phyloP scores from a whole-genome alignment of 2,888 invertebrate species.

The Schizaphis graminum region DNA sequence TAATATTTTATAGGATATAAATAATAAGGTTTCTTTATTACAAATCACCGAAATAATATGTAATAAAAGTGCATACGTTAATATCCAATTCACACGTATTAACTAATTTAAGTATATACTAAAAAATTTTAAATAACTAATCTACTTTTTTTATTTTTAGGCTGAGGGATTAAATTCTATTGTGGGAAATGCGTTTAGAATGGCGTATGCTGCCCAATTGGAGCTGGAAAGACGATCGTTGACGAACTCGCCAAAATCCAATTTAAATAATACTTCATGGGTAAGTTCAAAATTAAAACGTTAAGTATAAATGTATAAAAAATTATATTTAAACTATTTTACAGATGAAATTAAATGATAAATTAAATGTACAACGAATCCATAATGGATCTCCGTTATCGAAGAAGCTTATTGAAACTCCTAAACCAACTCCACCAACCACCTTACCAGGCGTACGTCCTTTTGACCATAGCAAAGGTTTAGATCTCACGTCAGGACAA shows the following conservation, averaged over 20 bases:
- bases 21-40: neutral
- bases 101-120: neutral
- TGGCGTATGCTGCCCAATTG: conserved; percentile 90
- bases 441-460: conserved; percentile 79
- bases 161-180: conserved; percentile 89
- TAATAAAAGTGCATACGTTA: neutral
- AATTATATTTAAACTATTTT: conserved; percentile 19
- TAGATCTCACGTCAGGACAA: conserved; percentile 58
- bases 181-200: conserved; percentile 92
- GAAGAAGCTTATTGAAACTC: conserved; percentile 31
- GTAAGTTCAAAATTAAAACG: neutral
- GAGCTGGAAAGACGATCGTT: conserved; percentile 72
- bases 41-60: neutral
- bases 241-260: conserved; percentile 66
- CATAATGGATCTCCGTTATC: conserved; percentile 55
- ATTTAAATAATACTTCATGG: conserved; percentile 62
- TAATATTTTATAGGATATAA: neutral
- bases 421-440: conserved; percentile 73
- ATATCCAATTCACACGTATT: neutral
- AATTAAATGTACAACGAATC: conserved; percentile 62
- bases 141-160: conserved; percentile 72
- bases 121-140: neutral
- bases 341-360: conserved; percentile 50
- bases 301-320: neutral
- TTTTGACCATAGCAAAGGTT: conserved; percentile 72